These are phyloP conservation scores for Cynopterus brachyotis DNA, from an alignment of 2,113 vertebrate species.

Conservation along the genomic window DNA sequence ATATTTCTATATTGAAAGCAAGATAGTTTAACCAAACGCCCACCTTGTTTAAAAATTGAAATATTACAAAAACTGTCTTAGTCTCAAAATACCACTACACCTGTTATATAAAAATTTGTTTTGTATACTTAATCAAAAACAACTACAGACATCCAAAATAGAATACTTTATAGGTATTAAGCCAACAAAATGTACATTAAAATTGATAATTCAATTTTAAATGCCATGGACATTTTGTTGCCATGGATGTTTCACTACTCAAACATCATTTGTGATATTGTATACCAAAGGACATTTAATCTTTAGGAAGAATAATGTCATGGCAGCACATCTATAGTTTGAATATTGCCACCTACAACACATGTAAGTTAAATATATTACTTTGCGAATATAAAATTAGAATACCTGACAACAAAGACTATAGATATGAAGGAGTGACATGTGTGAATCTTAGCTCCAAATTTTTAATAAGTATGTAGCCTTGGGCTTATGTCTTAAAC, in stretches of 20 bases:
- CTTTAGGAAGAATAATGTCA: background rate
- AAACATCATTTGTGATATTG: background rate
- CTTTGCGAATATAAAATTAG: background rate
- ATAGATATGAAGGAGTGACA: background rate
- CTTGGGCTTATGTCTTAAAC: background rate
- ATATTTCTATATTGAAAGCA: background rate
- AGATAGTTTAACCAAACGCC: background rate
- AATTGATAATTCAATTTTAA: slow-evolving; percentile 70
- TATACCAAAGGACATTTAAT: slow-evolving; percentile 19
- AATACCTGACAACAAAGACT: background rate
- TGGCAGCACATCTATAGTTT: background rate
- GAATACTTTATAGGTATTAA: slow-evolving; percentile 68
- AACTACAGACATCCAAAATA: slow-evolving; percentile 51
- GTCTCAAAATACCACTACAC: background rate
- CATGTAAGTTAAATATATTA: background rate
- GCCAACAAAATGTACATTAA: slow-evolving; percentile 69
- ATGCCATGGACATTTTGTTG: slow-evolving; percentile 47
- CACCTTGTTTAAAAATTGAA: slow-evolving; percentile 63
- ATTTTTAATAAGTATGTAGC: background rate
- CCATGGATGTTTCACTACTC: slow-evolving; percentile 40
- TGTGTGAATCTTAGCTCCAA: background rate
- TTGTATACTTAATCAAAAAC: slow-evolving; percentile 54
- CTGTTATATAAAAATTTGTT: background rate
- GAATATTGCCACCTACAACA: background rate
- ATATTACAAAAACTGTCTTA: background rate